phyloP scores from a whole-genome alignment of 2,113 vertebrate genomes.

The Edolisoma coerulescens region DNA sequence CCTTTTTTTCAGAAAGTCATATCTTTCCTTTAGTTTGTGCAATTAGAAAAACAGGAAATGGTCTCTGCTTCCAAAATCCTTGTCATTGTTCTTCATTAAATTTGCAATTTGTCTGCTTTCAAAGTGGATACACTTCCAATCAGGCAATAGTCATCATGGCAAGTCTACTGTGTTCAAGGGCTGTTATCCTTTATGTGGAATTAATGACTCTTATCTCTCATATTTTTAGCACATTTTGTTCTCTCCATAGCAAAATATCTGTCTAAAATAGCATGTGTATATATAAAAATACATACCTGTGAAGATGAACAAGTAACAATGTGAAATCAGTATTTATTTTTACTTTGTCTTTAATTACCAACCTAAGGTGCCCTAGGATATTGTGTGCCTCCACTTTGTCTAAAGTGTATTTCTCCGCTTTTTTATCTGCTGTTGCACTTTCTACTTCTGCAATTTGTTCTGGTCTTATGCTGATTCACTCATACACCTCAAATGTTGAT shows the following conservation, averaged over 20 bases:
- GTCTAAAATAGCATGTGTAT: neutral
- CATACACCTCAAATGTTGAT: neutral
- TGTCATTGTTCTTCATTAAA: neutral
- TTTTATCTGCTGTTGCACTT: neutral
- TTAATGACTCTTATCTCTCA: neutral
- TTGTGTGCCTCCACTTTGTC: neutral
- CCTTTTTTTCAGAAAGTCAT: neutral
- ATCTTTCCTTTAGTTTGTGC: neutral
- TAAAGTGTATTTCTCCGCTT: neutral
- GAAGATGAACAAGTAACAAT: neutral
- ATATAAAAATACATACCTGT: neutral
- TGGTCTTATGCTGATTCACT: neutral
- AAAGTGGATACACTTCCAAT: neutral
- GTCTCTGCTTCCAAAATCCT: neutral
- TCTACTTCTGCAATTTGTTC: neutral
- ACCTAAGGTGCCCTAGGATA: neutral
- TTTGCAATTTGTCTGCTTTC: neutral
- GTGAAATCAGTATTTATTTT: neutral
- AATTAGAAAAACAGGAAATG: neutral
- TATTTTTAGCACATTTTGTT: neutral
- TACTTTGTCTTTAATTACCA: neutral
- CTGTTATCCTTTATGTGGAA: neutral
- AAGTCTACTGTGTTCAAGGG: neutral
- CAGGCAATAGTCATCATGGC: neutral
- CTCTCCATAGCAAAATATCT: neutral